phyloP scores from a whole-genome alignment of 2,797 vertebrate genomes.

The Carapus acus region DNA sequence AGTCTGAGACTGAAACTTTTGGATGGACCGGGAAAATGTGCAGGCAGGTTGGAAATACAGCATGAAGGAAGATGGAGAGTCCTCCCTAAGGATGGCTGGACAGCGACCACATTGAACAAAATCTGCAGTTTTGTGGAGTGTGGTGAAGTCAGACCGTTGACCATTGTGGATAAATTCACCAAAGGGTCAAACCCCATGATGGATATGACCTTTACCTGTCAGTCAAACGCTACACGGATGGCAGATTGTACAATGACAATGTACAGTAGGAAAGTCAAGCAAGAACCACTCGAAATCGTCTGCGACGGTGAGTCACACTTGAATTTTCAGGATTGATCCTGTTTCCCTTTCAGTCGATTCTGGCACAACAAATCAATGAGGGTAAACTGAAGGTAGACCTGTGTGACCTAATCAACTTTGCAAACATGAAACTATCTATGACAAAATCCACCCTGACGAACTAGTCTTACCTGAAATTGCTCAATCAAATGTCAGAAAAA shows the following conservation, averaged over 20 bases:
- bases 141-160: rapidly evolving
- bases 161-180: rapidly evolving
- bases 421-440: too few relatives aligned
- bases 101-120: rapidly evolving
- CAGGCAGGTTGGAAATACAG: constrained; percentile 41
- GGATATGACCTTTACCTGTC: rapidly evolving
- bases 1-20: rapidly evolving
- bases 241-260: not conserved
- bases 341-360: too few relatives aligned
- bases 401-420: too few relatives aligned
- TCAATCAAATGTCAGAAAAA: too few relatives aligned
- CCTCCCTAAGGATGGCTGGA: rapidly evolving
- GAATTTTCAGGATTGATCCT: not conserved
- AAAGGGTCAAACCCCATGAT: not conserved
- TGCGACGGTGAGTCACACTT: constrained; percentile 44
- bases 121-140: constrained; percentile 24
- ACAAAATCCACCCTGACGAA: too few relatives aligned
- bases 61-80: not conserved
- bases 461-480: too few relatives aligned
- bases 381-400: too few relatives aligned
- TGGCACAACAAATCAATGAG: too few relatives aligned
- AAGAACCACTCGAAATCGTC: not conserved
- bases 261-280: rapidly evolving
- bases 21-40: constrained; percentile 41
- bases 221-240: rapidly evolving